A percentile compares a stretch with the other conserved stretches of the same genome.
phyloP scores from a whole-genome alignment of 2,888 invertebrate species.

The Oxystoma pomonae region DNA sequence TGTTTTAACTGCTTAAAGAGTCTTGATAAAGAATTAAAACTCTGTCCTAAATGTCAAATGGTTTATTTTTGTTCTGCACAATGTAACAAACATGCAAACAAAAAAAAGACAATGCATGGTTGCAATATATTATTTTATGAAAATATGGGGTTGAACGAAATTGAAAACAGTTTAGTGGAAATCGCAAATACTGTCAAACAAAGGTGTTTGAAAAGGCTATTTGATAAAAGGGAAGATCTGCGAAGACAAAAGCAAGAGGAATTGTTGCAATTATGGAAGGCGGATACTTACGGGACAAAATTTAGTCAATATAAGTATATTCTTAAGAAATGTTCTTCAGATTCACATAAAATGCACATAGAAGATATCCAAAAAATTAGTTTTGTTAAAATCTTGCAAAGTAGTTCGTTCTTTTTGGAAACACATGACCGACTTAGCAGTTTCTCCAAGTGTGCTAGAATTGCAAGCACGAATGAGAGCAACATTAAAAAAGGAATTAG shows the following conservation, averaged over 20 bases:
- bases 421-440: background rate
- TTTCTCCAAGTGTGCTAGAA: background rate
- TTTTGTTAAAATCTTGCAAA: background rate
- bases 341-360: background rate
- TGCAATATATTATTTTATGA: constrained; percentile 25
- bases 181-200: constrained; percentile 2
- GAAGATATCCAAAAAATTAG: background rate
- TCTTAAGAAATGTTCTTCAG: background rate
- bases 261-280: constrained; percentile 18
- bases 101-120: constrained; percentile 25
- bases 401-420: background rate
- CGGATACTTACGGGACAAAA: constrained; percentile 27
- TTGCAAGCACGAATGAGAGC: too few relatives aligned
- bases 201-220: constrained; percentile 11
- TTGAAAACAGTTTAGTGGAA: constrained; percentile 6
- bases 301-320: constrained; percentile 6
- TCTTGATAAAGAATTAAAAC: constrained; percentile 29
- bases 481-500: too few relatives aligned
- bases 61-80: constrained; percentile 41
- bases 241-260: constrained; percentile 11
- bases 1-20: constrained; percentile 40
- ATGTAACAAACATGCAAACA: constrained; percentile 36
- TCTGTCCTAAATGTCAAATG: constrained; percentile 40
- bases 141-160: constrained; percentile 3
- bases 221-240: constrained; percentile 11